Conservation (phyloP, 1,140 invertebrate species). For the Ctenoplectra terminalis region DNA sequence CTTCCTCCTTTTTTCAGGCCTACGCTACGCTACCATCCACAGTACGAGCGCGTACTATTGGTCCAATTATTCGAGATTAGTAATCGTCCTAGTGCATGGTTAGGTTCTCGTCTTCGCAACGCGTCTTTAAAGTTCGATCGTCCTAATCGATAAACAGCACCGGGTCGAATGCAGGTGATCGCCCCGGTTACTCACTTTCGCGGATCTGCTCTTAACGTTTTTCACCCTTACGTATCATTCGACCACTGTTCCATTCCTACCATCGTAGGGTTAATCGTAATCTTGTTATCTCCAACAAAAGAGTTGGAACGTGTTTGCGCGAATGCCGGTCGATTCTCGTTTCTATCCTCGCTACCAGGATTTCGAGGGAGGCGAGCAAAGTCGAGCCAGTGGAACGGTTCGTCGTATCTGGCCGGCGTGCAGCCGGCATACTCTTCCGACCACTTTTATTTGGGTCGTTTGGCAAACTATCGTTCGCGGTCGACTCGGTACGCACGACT, state of each 20-base stretch:
- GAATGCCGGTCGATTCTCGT: too few species aligned
- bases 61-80: neutral
- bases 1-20: slow-evolving; percentile 39
- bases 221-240: slow-evolving; percentile 10
- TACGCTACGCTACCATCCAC: slow-evolving; percentile 53
- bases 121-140: too few species aligned
- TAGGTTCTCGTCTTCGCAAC: neutral
- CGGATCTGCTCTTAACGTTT: neutral
- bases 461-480: neutral
- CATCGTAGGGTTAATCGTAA: neutral
- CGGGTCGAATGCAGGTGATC: slow-evolving; percentile 17
- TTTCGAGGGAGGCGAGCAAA: too few species aligned
- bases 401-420: neutral
- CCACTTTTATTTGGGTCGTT: slow-evolving; percentile 25
- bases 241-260: neutral
- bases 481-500: neutral
- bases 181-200: slow-evolving; percentile 17
- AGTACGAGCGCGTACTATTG: neutral
- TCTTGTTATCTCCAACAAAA: neutral
- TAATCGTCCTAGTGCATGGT: too few species aligned
- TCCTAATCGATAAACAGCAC: neutral
- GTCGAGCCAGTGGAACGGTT: neutral
- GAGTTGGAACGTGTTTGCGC: neutral
- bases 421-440: neutral
- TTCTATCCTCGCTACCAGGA: neutral